Evolutionary conservation across 2,888 invertebrate genomes (phyloP).

Genomic region (Dugesia japonica): DNA sequence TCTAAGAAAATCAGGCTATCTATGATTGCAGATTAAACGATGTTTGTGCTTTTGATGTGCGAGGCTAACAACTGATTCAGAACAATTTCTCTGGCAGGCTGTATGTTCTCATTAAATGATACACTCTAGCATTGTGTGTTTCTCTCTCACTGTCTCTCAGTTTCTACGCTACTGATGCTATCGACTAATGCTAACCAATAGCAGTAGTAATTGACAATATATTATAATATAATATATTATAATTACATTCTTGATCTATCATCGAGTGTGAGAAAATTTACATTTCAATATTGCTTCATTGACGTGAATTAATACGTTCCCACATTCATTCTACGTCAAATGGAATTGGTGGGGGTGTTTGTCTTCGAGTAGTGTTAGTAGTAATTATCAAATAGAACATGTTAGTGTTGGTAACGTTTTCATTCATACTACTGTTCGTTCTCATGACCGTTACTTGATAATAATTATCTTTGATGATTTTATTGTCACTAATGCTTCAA

Average conservation of each 20-base stretch:
- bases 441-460: slow-evolving; percentile 14
- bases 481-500: background rate
- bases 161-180: slow-evolving; percentile 2
- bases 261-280: slow-evolving; percentile 20
- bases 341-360: slow-evolving; percentile 3
- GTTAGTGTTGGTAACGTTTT: background rate
- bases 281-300: slow-evolving; percentile 20
- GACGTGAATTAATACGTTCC: slow-evolving; percentile 14
- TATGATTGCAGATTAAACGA: background rate
- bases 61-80: background rate
- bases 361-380: background rate
- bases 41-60: background rate
- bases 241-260: slow-evolving; percentile 17
- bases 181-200: slow-evolving; percentile 15
- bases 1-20: background rate
- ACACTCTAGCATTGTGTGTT: background rate
- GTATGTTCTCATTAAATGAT: background rate
- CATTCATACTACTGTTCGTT: slow-evolving; percentile 5
- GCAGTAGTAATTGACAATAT: slow-evolving; percentile 2
- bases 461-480: background rate
- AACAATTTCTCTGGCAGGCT: background rate
- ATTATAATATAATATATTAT: background rate
- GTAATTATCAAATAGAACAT: slow-evolving; percentile 14
- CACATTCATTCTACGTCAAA: slow-evolving; percentile 11
- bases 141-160: background rate